phyloP scores from a whole-genome alignment of 2,113 vertebrate genomes.

The Notarius lentiginosus region DNA sequence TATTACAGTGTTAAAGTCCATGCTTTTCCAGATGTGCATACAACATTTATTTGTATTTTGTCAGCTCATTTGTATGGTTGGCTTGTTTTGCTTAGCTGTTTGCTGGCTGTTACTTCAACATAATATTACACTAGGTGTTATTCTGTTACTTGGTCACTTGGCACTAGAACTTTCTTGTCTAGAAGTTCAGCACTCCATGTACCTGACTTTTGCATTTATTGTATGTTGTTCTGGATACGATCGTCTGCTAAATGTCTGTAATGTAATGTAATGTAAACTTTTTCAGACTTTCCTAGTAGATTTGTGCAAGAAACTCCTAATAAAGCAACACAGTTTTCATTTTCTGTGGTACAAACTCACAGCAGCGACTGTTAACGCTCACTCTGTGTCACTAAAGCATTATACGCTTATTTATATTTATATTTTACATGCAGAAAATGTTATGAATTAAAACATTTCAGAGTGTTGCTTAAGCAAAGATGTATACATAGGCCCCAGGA shows the following conservation, averaged over 20 bases:
- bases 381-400: background rate
- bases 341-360: slow-evolving; percentile 20
- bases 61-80: too few relatives aligned
- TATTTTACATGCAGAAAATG: background rate
- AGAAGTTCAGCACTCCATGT: too few relatives aligned
- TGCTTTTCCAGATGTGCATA: background rate
- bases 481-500: background rate
- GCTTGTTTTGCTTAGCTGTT: too few relatives aligned
- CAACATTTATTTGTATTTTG: too few relatives aligned
- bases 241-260: too few relatives aligned
- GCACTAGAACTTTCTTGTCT: too few relatives aligned
- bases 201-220: too few relatives aligned
- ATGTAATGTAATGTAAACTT: background rate
- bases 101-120: too few relatives aligned
- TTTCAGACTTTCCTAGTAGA: background rate
- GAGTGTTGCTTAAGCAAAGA: background rate
- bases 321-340: background rate
- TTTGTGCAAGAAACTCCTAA: background rate
- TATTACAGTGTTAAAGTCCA: background rate
- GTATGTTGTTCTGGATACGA: too few relatives aligned
- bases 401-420: background rate
- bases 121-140: too few relatives aligned
- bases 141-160: too few relatives aligned
- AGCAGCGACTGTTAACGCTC: background rate
- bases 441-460: background rate